Conservation (phyloP, 2,888 invertebrate genomes). For the Orthosia cruda region DNA sequence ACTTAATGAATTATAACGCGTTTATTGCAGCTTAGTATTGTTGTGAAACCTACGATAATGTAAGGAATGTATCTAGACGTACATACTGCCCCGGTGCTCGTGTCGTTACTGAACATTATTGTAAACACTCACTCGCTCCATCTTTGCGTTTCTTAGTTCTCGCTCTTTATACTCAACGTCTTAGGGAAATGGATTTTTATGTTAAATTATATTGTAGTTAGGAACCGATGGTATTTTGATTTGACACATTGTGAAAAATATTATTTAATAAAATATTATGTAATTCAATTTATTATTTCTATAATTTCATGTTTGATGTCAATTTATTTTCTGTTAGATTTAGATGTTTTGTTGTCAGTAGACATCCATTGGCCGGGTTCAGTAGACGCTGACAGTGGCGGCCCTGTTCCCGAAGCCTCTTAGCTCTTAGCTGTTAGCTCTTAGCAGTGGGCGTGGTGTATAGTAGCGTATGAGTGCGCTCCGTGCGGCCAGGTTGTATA, state of each 20-base stretch:
- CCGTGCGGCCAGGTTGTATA: slow-evolving; percentile 75
- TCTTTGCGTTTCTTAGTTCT: slow-evolving; percentile 39
- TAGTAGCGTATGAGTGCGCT: background rate
- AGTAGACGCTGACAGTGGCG: background rate
- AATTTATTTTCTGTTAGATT: slow-evolving; percentile 51
- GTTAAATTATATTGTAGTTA: slow-evolving; percentile 58
- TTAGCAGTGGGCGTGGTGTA: background rate
- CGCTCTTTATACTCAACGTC: slow-evolving; percentile 53
- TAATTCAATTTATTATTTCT: slow-evolving; percentile 54
- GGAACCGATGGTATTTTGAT: slow-evolving; percentile 56
- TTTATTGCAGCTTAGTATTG: slow-evolving; percentile 19
- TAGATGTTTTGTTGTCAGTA: slow-evolving; percentile 36
- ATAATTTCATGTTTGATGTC: slow-evolving; percentile 49
- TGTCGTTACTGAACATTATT: background rate
- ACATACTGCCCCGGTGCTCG: background rate
- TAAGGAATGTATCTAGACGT: slow-evolving; percentile 26
- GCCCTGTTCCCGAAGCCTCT: background rate
- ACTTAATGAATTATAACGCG: background rate
- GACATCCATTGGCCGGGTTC: slow-evolving; percentile 5
- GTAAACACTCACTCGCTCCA: slow-evolving; percentile 27
- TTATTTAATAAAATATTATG: slow-evolving; percentile 52
- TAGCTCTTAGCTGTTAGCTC: no score
- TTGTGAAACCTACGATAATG: background rate
- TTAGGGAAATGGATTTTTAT: slow-evolving; percentile 40
- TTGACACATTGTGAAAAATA: slow-evolving; percentile 53